Percentiles rank a stretch among this genome's conserved stretches.
Evolutionary conservation across 2,888 invertebrate species (phyloP).

Genomic region (Syrista parreyssii): DNA sequence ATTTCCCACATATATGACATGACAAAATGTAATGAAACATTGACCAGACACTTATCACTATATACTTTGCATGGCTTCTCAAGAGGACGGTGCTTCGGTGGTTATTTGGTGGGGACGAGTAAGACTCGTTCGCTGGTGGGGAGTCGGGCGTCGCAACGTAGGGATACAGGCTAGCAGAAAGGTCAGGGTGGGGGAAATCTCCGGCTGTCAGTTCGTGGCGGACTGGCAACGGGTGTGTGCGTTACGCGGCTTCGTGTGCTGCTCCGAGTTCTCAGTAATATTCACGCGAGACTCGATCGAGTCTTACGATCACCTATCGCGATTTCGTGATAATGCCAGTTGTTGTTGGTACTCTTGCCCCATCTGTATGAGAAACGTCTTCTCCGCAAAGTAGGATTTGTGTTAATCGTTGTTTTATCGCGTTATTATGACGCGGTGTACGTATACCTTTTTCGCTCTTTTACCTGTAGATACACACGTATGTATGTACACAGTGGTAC

Average conservation of each 20-base stretch:
- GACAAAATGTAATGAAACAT: not conserved
- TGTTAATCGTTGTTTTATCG: not conserved
- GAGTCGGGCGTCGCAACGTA: not conserved
- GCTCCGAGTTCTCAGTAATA: not conserved
- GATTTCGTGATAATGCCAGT: not conserved
- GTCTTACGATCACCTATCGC: not conserved
- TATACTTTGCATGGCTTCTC: not conserved
- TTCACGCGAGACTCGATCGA: not conserved
- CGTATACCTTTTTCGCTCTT: not conserved
- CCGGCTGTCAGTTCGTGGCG: constrained; percentile 46
- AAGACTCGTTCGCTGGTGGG: not conserved
- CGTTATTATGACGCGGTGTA: not conserved
- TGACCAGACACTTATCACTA: not conserved
- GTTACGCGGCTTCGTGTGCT: not conserved
- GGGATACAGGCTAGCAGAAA: not conserved
- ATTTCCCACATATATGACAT: not conserved
- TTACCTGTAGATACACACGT: not conserved
- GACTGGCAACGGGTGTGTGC: constrained; percentile 36
- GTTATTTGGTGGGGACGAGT: not conserved
- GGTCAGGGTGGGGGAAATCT: constrained; percentile 29
- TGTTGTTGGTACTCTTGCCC: not conserved
- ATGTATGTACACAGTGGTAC: not conserved
- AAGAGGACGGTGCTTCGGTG: not conserved
- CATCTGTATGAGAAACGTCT: not conserved
- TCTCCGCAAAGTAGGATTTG: not conserved